These are phyloP conservation scores for Adela reaumurella DNA, from an alignment of 2,888 invertebrate species.

Conservation along the genomic window DNA sequence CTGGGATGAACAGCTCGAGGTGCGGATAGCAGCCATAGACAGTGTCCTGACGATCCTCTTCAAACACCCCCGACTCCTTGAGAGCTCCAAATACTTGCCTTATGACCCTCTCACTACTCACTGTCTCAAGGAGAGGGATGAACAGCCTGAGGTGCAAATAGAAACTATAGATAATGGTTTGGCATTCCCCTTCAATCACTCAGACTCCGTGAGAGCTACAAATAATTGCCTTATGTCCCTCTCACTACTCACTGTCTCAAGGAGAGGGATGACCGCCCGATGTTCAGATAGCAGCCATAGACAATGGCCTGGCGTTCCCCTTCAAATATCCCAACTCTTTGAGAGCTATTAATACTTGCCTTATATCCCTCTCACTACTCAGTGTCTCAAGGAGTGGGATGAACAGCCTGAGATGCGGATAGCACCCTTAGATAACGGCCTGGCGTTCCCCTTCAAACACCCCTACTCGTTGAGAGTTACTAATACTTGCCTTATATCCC, in stretches of 20 bases:
- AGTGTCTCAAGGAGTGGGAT: not conserved
- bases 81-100: too few species aligned
- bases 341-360: too few species aligned
- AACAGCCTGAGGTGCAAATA: constrained; percentile 68
- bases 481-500: too few species aligned
- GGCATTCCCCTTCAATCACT: constrained; percentile 99
- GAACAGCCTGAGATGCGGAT: constrained; percentile 68
- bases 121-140: not conserved
- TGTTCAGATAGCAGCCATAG: constrained; percentile 93
- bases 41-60: constrained; percentile 99
- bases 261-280: constrained; percentile 34
- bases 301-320: constrained; percentile 99
- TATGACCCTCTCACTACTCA: too few species aligned
- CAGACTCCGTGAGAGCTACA: constrained; percentile 99
- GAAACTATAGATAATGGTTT: constrained; percentile 99
- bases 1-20: constrained; percentile 44
- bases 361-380: too few species aligned
- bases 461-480: constrained; percentile 99
- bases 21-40: constrained; percentile 95
- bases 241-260: too few species aligned
- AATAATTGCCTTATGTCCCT: too few species aligned
- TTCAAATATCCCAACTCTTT: too few species aligned
- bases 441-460: constrained; percentile 99
- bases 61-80: too few species aligned
- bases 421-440: constrained; percentile 98